These are phyloP conservation scores for Holotrichia oblita DNA, from an alignment of 1,140 invertebrate genomes.

Conservation along the genomic window DNA sequence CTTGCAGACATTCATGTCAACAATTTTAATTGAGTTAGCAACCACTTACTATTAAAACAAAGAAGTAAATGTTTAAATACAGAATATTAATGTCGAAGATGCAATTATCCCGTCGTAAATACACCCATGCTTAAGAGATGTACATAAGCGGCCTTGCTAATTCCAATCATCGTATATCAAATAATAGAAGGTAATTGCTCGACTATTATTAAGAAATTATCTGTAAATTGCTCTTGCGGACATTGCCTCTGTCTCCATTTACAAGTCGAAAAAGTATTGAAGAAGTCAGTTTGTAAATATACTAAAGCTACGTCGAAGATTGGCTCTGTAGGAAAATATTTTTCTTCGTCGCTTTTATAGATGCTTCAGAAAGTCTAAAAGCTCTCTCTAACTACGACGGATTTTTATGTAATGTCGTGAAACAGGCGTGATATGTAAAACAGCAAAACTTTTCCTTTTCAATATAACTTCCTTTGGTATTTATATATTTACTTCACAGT, in stretches of 20 bases:
- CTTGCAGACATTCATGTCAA: too few species aligned
- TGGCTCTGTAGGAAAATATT: too few species aligned
- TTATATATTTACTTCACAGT: too few species aligned
- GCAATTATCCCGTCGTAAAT: not conserved
- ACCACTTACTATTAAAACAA: not conserved
- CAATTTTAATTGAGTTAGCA: too few species aligned
- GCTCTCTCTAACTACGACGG: too few species aligned
- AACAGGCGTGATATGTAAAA: too few species aligned
- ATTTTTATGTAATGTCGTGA: too few species aligned
- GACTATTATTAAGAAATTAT: slow-evolving; percentile 27
- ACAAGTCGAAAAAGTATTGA: not conserved
- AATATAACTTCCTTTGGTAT: too few species aligned
- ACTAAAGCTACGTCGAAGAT: too few species aligned
- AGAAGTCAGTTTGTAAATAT: not conserved
- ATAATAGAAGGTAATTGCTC: slow-evolving; percentile 20
- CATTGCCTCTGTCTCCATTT: not conserved
- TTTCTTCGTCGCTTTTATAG: too few species aligned
- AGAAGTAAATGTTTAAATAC: not conserved
- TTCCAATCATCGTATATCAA: slow-evolving; percentile 5
- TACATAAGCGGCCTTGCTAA: not conserved
- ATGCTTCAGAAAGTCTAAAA: too few species aligned
- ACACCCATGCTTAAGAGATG: not conserved
- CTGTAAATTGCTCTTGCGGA: not conserved
- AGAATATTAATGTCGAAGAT: not conserved
- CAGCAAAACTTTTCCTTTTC: too few species aligned